Base-by-base conservation (phyloP, 1,140 invertebrate species). In the Eriocheir sinensis region DNA sequence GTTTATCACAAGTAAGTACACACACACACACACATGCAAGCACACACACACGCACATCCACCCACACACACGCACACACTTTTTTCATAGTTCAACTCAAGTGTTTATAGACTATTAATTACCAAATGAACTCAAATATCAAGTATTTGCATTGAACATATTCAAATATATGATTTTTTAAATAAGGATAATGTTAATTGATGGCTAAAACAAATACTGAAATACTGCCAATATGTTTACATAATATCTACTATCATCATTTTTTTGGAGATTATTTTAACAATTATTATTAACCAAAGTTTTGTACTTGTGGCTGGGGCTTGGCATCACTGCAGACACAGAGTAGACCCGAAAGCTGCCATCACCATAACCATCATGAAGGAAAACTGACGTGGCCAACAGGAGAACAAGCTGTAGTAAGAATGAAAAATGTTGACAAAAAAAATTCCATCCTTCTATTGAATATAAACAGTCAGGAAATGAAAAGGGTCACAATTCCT, bases 331-430 rank as follows among this genome's bases (percentile, higher is more conserved):
- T 38, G 72, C 88, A 53, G 93, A 90, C 40, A 79, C 72, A 83
- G 93, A 90, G 79, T 91, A 94, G 3, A 91, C 34, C 41, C 36
- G 88, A 15, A 90, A 79, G 40, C 85, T 91, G n/a, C 38, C 38
- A 27, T 88, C 88, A 8, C 72, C 85, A 80, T 91, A 90, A 48
- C 93, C 83, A 40, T 94, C 93, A n/a, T 94, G 93, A 21, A 94
- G 41, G 93, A 94, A 94, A 41, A 94, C 90, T 4, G 88, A 81
- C 9, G 93, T 90, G 21, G 93, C 93, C 60, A 94, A 41, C 60
- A 94, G 89, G 0, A 94, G 89, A 90, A 94, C 88, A 36, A 94
- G 81, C 93, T 94, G 89, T 60, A 36, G 17, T 27, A 85, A 12
- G 53, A 53, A 3, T 34, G 83, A 17, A 48, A 27, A n/a, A 91